Conservation (phyloP, 2,113 vertebrate species). For the Actenoides hombroni region DNA sequence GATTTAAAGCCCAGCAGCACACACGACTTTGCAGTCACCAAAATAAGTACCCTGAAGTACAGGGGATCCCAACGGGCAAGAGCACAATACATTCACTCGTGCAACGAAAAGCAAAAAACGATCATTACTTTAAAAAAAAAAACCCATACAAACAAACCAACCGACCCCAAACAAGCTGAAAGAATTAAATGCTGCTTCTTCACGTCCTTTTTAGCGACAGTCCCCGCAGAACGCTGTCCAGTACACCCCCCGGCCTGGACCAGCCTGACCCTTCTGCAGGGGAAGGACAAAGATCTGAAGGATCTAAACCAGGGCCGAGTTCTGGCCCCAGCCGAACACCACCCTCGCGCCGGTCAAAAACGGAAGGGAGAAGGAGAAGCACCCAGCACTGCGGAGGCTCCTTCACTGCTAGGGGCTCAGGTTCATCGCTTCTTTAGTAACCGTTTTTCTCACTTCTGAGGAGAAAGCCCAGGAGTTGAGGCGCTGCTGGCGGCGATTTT, state of each 20-base stretch:
- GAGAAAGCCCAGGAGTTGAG: accelerated
- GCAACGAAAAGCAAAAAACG: accelerated
- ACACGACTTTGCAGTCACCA: too few relatives aligned
- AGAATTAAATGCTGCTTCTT: too few relatives aligned
- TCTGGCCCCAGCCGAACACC: background rate
- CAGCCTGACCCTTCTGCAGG: accelerated
- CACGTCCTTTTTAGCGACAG: accelerated
- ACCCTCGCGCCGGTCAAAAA: too few relatives aligned
- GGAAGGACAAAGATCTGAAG: accelerated
- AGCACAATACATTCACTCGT: accelerated
- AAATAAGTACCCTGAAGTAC: background rate
- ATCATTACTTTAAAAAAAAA: background rate
- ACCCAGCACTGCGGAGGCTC: background rate
- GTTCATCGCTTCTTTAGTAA: accelerated
- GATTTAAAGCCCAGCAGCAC: background rate
- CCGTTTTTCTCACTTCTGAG: accelerated
- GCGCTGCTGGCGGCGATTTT: accelerated
- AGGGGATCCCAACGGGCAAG: accelerated
- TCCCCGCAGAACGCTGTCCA: accelerated
- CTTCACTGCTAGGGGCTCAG: accelerated
- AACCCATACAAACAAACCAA: background rate
- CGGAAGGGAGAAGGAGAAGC: too few relatives aligned
- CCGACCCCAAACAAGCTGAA: too few relatives aligned
- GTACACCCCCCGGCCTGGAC: too few relatives aligned
- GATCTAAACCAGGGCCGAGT: accelerated